Percentiles rank a stretch among this genome's conserved stretches.
Conservation (phyloP, 2,888 invertebrate species). For the Lissocephala sabroskyi region DNA sequence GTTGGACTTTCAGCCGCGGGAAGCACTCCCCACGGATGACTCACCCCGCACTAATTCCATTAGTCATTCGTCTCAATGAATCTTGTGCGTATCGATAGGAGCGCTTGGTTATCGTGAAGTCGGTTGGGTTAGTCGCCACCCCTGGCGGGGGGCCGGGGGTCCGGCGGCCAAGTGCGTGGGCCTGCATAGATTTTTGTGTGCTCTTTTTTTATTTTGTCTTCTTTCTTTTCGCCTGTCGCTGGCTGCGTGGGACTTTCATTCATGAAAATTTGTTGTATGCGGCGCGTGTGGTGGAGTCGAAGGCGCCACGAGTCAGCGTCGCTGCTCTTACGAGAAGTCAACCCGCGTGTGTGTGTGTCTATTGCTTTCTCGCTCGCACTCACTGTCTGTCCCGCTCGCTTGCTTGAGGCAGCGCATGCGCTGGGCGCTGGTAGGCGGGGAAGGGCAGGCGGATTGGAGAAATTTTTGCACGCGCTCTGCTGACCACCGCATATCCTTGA, state of each 20-base stretch:
- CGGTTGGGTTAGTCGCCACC: no score
- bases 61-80: no score
- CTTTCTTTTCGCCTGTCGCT: no score
- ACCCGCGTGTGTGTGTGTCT: slow-evolving; percentile 11
- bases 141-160: no score
- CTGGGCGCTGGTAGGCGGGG: no score
- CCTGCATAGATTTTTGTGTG: slow-evolving; percentile 5
- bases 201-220: slow-evolving; percentile 9
- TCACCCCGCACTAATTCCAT: no score
- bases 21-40: no score
- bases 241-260: slow-evolving; percentile 71
- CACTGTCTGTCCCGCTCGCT: slow-evolving; percentile 2
- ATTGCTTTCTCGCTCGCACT: slow-evolving; percentile 9
- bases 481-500: slow-evolving; percentile 53
- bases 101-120: no score
- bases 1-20: no score
- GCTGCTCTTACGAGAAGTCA: no score
- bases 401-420: slow-evolving; percentile 29
- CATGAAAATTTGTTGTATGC: slow-evolving; percentile 58
- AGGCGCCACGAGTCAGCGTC: slow-evolving; percentile 31
- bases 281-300: not conserved
- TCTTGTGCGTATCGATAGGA: no score
- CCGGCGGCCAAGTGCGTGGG: slow-evolving; percentile 2
- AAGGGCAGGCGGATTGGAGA: slow-evolving; percentile 42
- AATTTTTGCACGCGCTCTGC: slow-evolving; percentile 57